Evolutionary conservation across 2,113 vertebrate species (phyloP), one percentile per base, ranked within the genome.

Genomic region (Xiphorhynchus elegans): DNA sequence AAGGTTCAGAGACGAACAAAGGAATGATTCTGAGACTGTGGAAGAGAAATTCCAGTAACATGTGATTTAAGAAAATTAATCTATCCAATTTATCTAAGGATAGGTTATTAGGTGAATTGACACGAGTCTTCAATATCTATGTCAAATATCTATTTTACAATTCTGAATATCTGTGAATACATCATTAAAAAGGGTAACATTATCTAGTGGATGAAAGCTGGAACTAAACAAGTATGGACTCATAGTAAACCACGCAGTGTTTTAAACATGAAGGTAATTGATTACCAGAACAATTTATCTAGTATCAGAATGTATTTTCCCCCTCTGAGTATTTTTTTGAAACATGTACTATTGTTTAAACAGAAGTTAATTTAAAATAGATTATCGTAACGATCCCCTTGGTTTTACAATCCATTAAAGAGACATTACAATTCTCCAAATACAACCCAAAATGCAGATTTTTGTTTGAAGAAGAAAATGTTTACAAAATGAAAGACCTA

Each of bases 371-470:
- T 96, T 95, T 96, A 85, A 94, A 88, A 74, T 83, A 94, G 93
- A 95, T 96, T 94, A 96, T 86, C 1, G 2, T 88, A 96, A 88
- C 63, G 90, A 87, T 93, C 79, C 90, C 90, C 90, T 95, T 96
- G 90, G 90, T 90, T 89, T 90, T 96, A 56, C 82, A 88, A 40
- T 85, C 87, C 63, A 55, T 97, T 96, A 83, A 89, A 94, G 75
- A 90, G 72, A 86, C 68, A 74, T 93, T 84, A 90, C 75, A 87
- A 84, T 90, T 70, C 90, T 96, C 90, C 82, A 95, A 94, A 94
- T 96, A 94, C 70, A 85, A 97, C 93, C 87, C 90, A 90, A 87
- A 92, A 95, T 93, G 82, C 90, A 96, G 93, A 96, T 90, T 96
- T 96, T 70, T 91, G 53, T 96, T 95, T 95, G 96, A 95, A 91